Percentiles rank a stretch among this genome's conserved stretches.
These are phyloP conservation scores for Myotis findleyi DNA, from an alignment of 2,797 vertebrate genomes.

Conservation along the genomic window DNA sequence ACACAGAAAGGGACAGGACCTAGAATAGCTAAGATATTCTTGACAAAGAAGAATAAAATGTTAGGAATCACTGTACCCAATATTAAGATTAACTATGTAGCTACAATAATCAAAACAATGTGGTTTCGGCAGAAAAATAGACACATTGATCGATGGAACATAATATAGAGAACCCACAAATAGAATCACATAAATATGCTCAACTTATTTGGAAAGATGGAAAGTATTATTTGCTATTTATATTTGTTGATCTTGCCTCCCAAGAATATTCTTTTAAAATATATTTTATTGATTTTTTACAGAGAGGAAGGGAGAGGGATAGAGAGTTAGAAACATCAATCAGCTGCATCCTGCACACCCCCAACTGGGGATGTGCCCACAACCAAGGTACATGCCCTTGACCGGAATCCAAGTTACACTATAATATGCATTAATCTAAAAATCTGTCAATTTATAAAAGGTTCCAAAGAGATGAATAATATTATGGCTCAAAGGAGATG, in stretches of 20 bases:
- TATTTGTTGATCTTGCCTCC: conserved; percentile 25
- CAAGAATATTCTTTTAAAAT: not conserved
- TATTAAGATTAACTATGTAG: not conserved
- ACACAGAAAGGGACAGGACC: not conserved
- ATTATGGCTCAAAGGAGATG: not conserved
- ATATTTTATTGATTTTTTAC: no score
- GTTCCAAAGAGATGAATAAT: conserved; percentile 34
- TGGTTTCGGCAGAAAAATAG: conserved; percentile 1
- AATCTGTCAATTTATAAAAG: conserved; percentile 22
- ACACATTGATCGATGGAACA: not conserved
- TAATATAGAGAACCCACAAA: not conserved
- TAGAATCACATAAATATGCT: not conserved
- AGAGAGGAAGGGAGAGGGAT: no score
- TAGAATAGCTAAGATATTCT: not conserved
- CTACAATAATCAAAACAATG: not conserved
- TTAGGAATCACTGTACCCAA: not conserved
- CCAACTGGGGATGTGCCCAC: no score
- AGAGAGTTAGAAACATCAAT: no score
- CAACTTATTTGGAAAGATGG: conserved; percentile 9
- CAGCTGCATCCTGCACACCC: no score
- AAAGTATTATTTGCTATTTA: not conserved
- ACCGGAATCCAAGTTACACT: no score
- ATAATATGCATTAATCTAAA: not conserved
- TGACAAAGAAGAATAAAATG: not conserved
- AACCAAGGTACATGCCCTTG: no score